These are phyloP conservation scores for Parauchenoglanis ngamensis DNA, from an alignment of 2,797 vertebrate species.

Conservation along the genomic window DNA sequence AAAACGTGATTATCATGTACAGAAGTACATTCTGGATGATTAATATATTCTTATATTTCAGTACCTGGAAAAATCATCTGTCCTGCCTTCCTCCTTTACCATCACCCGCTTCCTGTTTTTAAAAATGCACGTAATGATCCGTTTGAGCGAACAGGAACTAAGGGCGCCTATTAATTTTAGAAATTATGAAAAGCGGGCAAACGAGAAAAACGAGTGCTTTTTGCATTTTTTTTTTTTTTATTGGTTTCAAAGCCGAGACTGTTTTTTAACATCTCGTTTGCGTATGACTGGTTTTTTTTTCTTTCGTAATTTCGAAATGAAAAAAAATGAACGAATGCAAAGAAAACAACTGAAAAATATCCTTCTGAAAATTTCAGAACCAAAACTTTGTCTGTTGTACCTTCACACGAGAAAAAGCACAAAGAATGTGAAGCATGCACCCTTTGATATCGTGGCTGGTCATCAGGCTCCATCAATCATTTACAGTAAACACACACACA, in stretches of 20 bases:
- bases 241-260: not conserved
- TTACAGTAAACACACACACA: slow-evolving; percentile 65
- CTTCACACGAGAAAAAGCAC: not conserved
- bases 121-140: not conserved
- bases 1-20: not conserved
- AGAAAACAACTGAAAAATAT: not conserved
- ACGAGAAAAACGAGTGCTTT: not conserved
- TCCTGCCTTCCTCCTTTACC: not conserved
- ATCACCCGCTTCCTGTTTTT: not conserved
- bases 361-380: not conserved
- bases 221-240: not conserved
- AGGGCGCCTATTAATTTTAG: not conserved
- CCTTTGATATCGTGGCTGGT: slow-evolving; percentile 47
- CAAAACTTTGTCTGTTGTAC: not conserved
- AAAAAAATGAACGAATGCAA: not conserved
- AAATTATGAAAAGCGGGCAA: not conserved
- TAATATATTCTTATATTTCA: not conserved
- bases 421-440: slow-evolving; percentile 59
- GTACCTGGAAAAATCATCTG: not conserved
- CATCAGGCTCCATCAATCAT: slow-evolving; percentile 66
- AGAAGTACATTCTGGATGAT: not conserved
- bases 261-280: not conserved
- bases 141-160: not conserved
- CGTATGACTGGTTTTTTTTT: not conserved
- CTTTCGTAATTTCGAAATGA: not conserved